These are phyloP conservation scores for Camelus bactrianus DNA, from an alignment of 2,113 vertebrate genomes.

Conservation along the genomic window DNA sequence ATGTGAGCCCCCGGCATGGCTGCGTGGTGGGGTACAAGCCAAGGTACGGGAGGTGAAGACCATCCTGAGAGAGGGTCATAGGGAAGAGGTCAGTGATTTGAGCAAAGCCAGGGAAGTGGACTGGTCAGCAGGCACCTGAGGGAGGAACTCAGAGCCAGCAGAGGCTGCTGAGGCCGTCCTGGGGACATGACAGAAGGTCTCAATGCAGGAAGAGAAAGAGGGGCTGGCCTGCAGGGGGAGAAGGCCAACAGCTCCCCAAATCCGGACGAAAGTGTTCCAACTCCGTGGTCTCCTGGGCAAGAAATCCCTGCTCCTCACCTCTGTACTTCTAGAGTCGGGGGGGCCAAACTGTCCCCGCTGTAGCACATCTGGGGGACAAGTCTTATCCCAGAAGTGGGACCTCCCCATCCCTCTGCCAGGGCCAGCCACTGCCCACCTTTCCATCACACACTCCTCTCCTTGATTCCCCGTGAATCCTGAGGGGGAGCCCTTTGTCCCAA, in stretches of 20 bases:
- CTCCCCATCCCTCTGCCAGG: neutral
- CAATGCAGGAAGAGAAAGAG: neutral
- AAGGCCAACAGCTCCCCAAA: neutral
- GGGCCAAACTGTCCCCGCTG: neutral
- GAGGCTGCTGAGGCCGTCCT: neutral
- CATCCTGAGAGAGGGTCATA: neutral
- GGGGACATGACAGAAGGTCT: neutral
- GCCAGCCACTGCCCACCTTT: too few relatives aligned
- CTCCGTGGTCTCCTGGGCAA: neutral
- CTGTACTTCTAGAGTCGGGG: neutral
- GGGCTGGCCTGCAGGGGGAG: neutral
- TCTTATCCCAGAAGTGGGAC: fast-evolving
- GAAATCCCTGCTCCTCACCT: neutral
- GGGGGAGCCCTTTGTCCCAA: neutral
- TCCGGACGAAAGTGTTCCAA: neutral
- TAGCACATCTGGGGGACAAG: neutral
- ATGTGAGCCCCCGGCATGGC: neutral
- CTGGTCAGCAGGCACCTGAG: fast-evolving
- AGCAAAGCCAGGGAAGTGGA: neutral
- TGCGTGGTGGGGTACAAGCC: neutral
- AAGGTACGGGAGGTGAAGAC: neutral
- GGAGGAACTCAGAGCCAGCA: neutral
- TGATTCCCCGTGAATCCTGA: too few relatives aligned
- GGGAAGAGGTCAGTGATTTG: neutral
- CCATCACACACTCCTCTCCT: too few relatives aligned